Evolutionary conservation across 1,140 invertebrate genomes (phyloP).

Genomic region (Paracyclopina nana): DNA sequence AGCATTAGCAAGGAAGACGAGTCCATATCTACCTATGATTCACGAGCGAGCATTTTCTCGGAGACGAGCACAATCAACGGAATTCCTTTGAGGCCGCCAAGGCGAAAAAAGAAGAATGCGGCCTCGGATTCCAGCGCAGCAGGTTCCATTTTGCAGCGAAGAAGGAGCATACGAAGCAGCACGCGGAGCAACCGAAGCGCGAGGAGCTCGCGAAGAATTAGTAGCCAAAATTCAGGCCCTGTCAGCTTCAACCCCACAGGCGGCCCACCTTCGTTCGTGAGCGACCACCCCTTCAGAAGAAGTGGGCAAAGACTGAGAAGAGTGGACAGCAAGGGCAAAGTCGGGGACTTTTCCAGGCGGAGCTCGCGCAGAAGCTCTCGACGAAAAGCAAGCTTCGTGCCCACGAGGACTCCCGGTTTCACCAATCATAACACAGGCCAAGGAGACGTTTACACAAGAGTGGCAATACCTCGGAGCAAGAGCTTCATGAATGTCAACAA

Average conservation of each 20-base stretch:
- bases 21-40: not conserved
- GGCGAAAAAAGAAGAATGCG: not conserved
- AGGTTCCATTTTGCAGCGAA: not conserved
- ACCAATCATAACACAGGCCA: not conserved
- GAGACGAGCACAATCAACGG: not conserved
- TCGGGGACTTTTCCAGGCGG: not conserved
- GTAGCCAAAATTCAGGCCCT: not conserved
- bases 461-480: conserved; percentile 55
- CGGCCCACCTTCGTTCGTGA: not conserved
- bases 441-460: conserved; percentile 57
- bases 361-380: not conserved
- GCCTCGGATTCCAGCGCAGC: not conserved
- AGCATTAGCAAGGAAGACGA: not conserved
- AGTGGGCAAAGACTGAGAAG: not conserved
- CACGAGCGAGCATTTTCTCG: not conserved
- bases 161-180: conserved; percentile 7
- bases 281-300: not conserved
- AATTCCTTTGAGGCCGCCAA: not conserved
- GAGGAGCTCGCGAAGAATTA: not conserved
- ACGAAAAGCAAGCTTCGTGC: not conserved
- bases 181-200: conserved; percentile 1
- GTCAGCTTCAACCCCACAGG: not conserved
- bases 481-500: conserved; percentile 35
- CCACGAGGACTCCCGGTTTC: not conserved
- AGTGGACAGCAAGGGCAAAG: not conserved